These are phyloP conservation scores for Zygothrica quintamaculata DNA, from an alignment of 2,888 invertebrate species.

Conservation along the genomic window DNA sequence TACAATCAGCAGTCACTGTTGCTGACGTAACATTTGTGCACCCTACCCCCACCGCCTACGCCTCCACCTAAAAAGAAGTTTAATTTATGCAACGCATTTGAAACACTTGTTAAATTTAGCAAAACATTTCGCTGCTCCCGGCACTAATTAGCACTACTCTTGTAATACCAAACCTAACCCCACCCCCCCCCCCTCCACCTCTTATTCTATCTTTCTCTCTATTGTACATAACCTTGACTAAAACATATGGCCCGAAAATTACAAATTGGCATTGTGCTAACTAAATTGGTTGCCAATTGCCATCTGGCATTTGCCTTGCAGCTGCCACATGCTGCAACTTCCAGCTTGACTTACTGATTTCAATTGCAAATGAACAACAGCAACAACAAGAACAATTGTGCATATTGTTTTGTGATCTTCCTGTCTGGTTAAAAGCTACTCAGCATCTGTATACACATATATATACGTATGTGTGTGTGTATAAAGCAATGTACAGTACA, in stretches of 20 bases:
- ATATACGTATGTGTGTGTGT: constrained; percentile 12
- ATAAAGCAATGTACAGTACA: constrained; percentile 5
- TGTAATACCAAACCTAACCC: too few relatives aligned
- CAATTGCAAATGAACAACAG: constrained; percentile 71
- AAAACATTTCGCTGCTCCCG: constrained; percentile 21
- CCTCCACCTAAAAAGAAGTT: neutral
- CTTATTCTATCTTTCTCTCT: too few relatives aligned
- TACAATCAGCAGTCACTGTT: constrained; percentile 49
- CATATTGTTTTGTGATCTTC: constrained; percentile 47
- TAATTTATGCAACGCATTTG: constrained; percentile 48
- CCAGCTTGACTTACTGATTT: constrained; percentile 56
- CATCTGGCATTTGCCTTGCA: constrained; percentile 18
- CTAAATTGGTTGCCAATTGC: constrained; percentile 33
- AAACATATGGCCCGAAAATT: constrained; percentile 25
- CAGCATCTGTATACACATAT: constrained; percentile 21
- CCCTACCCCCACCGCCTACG: too few relatives aligned
- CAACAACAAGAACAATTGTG: constrained; percentile 30
- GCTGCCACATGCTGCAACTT: constrained; percentile 35
- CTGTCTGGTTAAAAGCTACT: constrained; percentile 32
- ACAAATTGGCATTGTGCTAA: constrained; percentile 37
- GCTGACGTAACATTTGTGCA: constrained; percentile 10
- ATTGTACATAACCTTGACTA: neutral
- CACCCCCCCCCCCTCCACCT: too few relatives aligned
- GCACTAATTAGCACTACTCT: constrained; percentile 48
- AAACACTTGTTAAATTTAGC: constrained; percentile 25